Conservation (phyloP, 2,888 invertebrate species). For the Agriopis marginaria region DNA sequence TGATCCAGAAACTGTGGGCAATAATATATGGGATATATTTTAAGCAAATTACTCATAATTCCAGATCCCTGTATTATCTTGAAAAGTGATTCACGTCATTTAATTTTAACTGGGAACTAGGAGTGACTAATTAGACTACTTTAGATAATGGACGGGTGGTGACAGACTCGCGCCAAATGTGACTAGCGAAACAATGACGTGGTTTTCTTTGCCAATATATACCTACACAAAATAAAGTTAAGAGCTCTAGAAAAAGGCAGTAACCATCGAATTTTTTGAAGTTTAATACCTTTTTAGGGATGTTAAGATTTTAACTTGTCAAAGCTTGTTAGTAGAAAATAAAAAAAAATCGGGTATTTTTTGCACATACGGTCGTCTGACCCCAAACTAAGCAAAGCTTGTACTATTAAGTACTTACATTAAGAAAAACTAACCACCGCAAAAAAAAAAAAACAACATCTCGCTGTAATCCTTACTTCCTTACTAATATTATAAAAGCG, state of each 20-base stretch:
- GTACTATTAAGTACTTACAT: no score
- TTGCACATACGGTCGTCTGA: no score
- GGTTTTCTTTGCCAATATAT: not conserved
- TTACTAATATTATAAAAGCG: no score
- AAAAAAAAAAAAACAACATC: no score
- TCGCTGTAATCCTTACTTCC: no score
- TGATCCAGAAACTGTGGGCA: slow-evolving; percentile 56
- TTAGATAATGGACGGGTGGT: slow-evolving; percentile 14
- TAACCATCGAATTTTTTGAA: no score
- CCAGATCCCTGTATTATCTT: slow-evolving; percentile 53
- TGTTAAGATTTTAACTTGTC: no score
- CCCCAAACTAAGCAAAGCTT: no score
- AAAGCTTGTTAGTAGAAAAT: no score
- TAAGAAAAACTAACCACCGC: no score
- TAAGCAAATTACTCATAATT: slow-evolving; percentile 66
- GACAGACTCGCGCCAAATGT: slow-evolving; percentile 14
- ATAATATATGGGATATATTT: slow-evolving; percentile 65
- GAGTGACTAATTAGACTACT: slow-evolving; percentile 49
- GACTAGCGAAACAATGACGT: slow-evolving; percentile 9
- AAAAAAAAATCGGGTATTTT: no score
- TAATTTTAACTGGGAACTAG: slow-evolving; percentile 41
- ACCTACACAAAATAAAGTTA: not conserved
- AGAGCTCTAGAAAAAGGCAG: not conserved
- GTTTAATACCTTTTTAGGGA: no score
- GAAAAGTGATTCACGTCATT: slow-evolving; percentile 56